Evolutionary conservation across 2,797 vertebrate genomes (phyloP), one percentile per base, ranked within the genome.

Genomic region (Erethizon dorsatum): DNA sequence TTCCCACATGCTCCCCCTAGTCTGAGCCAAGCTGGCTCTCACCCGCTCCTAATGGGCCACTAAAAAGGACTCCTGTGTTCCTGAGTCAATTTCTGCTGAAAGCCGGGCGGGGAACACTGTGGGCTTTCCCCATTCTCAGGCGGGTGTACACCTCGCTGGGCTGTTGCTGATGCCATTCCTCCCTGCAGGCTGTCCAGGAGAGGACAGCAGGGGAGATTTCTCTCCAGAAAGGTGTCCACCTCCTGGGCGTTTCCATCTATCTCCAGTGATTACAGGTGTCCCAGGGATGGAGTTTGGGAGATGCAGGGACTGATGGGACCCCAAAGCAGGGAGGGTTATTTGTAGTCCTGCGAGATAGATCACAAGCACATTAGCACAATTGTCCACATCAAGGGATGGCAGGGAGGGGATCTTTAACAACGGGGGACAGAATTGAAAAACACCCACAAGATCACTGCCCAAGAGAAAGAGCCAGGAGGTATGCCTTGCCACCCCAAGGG

Each of bases 301-400:
- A 2, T 41, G 2, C 28, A 1, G 1, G 1, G 18, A 73, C 45
- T 0, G 2, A 31, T 3, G 50, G 18, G 54, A 71, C 5, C 9
- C 41, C 37, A 90, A 54, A 57, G 56, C 50, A 45, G n/a, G 79
- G 59, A 52, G 2, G 17, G 9, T 15, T 63, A 31, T 94, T 93
- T 61, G 57, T 31, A 69, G 54, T 17, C 24, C 7, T 0, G 24
- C 2, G 37, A 41, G 37, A 7, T 33, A 61, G 61, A 78, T 71
- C 50, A 37, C 50, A 57, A 24, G 18, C 8, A 20, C 26, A 2
- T 54, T 8, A 52, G 59, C 56, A 20, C 24, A 45, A 17, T 41
- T 86, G 50, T 33, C 14, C 2, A 6, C n/a, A 24, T 28, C 31
- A 56, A 47, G 50, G 37, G 45, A 45, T 12, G 26, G 31, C 41